A percentile compares a stretch with the other conserved stretches of the same genome.
phyloP scores from a whole-genome alignment of 2,888 invertebrate species.

The Endotricha flammealis region DNA sequence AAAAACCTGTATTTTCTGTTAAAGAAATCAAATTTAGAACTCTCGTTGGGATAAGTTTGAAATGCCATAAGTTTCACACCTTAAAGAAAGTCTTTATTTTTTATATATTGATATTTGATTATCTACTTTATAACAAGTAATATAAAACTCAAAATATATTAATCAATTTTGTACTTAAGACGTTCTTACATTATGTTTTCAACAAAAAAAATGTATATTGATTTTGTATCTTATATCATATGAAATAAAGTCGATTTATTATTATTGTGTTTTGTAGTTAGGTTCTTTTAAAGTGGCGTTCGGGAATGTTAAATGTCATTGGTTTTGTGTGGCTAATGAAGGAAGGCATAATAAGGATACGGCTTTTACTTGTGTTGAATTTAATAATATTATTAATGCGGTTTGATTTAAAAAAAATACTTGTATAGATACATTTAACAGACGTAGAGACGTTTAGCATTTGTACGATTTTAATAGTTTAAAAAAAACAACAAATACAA shows the following conservation, averaged over 20 bases:
- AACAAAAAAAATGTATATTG: not conserved
- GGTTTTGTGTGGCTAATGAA: conserved; percentile 71
- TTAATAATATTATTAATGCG: not conserved
- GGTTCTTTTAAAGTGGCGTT: conserved; percentile 23
- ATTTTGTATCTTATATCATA: not conserved
- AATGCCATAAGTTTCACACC: conserved; percentile 69
- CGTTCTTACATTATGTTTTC: not conserved
- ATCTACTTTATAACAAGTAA: rapidly evolving
- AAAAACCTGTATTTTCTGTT: conserved; percentile 13
- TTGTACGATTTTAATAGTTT: no score
- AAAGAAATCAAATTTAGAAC: conserved; percentile 45
- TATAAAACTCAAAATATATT: conserved; percentile 9
- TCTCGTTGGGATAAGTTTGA: conserved; percentile 46
- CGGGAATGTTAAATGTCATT: conserved; percentile 64
- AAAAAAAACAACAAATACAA: no score
- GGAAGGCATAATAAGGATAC: conserved; percentile 33
- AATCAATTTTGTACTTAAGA: not conserved
- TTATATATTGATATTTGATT: not conserved
- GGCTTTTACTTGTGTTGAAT: conserved; percentile 10
- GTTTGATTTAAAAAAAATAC: no score
- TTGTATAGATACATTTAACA: no score
- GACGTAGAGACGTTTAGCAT: no score
- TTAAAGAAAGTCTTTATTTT: conserved; percentile 27
- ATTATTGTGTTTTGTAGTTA: conserved; percentile 18
- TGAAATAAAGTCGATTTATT: conserved; percentile 4